Base-by-base conservation (phyloP, 30 jellyfish, hydroid and myxozoan genomes). In the Calvadosia cruxmelitensis region DNA sequence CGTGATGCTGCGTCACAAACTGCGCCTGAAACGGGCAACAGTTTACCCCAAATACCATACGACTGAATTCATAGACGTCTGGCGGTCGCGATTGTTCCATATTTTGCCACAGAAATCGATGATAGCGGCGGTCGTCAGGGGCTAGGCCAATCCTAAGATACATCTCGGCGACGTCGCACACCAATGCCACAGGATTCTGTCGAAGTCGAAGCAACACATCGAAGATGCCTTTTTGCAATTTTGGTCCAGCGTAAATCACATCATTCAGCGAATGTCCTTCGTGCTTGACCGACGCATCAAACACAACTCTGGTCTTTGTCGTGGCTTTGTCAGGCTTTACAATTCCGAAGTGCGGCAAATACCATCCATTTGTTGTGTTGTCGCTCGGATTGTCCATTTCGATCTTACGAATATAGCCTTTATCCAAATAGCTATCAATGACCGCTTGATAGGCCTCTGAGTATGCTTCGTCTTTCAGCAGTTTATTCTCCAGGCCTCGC, bases 231-330 rank as follows among this genome's bases (percentile, higher is more conserved):
- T 66, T 1, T 63, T 74, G 84, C 57, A 74, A 72, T 33, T 74
- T 74, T 48, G 84, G 78, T 53, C 84, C 84, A 26, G 53, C 23
- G 48, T 74, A 30, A 25, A 74, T 74, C 70, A 30, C 57, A 29
- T 64, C 84, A 63, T 74, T 74, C 84, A 74, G 50, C 27, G 78
- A 63, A 34, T 15, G 30, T 2, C 70, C 78, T 42, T 74, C 66
- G 31, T 52, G 34, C 67, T 72, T 52, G 53, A 73, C 73, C 31
- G 74, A 26, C 20, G 75, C 75, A 31, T 66, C 72, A 0, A 36
- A 36, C 23, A 29, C 49, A 35, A 53, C 34, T 13, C 82, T 16
- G 24, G 34, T 2, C 0, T 72, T 72, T 10, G 75, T 72, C 25
- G 82, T 72, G 67, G 65, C 50, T 61, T 32, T 72, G 10, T 31